Conservation (phyloP, 2,797 vertebrate genomes). For the Moxostoma hubbsi region DNA sequence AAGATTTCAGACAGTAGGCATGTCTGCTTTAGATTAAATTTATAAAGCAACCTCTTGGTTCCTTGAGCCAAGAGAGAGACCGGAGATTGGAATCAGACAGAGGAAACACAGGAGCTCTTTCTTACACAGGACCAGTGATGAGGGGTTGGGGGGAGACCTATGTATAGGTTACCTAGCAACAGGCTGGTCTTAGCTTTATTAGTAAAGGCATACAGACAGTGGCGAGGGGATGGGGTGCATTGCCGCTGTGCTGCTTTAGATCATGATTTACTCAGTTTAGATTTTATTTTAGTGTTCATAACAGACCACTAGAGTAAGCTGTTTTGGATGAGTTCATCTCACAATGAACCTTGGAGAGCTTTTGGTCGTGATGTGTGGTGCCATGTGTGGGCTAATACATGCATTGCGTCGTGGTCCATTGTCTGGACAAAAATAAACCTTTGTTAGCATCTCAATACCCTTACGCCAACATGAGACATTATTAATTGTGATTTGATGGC, state of each 20-base stretch:
- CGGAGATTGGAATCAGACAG: too few relatives aligned
- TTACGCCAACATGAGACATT: conserved; percentile 1
- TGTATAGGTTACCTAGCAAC: conserved; percentile 84
- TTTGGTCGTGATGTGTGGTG: not conserved
- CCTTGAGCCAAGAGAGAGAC: conserved; percentile 49
- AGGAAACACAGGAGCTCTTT: conserved; percentile 73
- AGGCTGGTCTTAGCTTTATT: conserved; percentile 71
- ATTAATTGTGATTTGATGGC: conserved; percentile 7
- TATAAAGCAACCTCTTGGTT: conserved; percentile 69
- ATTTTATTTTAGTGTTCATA: conserved; percentile 62
- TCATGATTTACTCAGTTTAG: conserved; percentile 63
- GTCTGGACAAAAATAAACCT: not conserved
- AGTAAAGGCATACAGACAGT: conserved; percentile 53
- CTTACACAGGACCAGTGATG: conserved; percentile 68
- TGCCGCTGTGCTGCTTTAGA: conserved; percentile 58
- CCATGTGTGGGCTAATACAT: conserved; percentile 1
- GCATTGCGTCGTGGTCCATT: not conserved
- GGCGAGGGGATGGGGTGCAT: conserved; percentile 41
- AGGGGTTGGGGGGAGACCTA: conserved; percentile 56
- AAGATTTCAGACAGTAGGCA: conserved; percentile 29
- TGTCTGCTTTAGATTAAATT: conserved; percentile 70
- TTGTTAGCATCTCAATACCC: not conserved
- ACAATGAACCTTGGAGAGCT: not conserved
- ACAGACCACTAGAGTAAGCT: conserved; percentile 51
- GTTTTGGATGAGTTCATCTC: conserved; percentile 55